phyloP scores from a whole-genome alignment of 1,140 invertebrate genomes.

The Pomacea maculata region DNA sequence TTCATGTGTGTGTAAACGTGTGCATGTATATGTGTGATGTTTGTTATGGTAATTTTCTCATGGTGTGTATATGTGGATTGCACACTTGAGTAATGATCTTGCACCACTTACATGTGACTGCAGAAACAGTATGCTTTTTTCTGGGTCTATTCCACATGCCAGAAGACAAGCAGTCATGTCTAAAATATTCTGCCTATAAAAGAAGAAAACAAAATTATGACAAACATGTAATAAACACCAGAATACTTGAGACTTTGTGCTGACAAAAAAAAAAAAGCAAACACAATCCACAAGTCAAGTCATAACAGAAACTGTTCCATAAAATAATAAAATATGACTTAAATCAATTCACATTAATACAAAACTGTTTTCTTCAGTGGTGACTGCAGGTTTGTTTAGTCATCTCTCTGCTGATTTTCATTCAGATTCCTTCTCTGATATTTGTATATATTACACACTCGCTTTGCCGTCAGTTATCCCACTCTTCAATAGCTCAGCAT shows the following conservation, averaged over 20 bases:
- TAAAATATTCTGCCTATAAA: constrained; percentile 73
- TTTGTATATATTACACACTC: neutral
- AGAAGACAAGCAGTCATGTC: constrained; percentile 85
- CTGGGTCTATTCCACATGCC: constrained; percentile 90
- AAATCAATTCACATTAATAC: neutral
- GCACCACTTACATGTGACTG: constrained; percentile 77
- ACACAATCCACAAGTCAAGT: no score
- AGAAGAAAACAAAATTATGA: constrained; percentile 11
- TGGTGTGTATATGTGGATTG: no score
- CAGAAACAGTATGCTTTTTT: constrained; percentile 84
- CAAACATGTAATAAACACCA: neutral
- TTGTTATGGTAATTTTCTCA: no score
- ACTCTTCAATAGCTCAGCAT: neutral
- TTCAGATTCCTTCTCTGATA: neutral
- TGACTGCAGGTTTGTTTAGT: no score
- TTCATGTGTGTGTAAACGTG: no score
- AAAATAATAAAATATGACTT: neutral
- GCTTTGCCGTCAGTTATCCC: neutral
- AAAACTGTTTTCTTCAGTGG: no score
- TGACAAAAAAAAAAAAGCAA: no score
- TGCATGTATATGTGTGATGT: no score
- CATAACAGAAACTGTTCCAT: no score
- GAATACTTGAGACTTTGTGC: neutral
- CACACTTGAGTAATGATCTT: no score
- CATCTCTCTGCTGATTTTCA: no score